Base-by-base conservation (phyloP, 1,140 invertebrate species). In the Bacillus rossius region DNA sequence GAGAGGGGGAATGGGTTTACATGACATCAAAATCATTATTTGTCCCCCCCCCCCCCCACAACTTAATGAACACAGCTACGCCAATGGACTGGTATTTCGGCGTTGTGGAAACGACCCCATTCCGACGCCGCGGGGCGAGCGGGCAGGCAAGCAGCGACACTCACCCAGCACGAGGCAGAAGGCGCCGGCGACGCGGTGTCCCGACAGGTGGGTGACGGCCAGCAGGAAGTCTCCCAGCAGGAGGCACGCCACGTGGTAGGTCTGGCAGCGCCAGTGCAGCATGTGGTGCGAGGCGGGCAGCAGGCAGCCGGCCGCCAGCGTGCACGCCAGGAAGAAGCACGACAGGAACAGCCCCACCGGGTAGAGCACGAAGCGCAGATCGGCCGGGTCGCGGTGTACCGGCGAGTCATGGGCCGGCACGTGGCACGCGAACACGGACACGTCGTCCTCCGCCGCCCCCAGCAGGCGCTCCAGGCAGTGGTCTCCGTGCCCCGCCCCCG, bases 231-330 rank as follows among this genome's bases (percentile, higher is more conserved):
- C 84, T 42, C 87, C 88, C 58, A 90, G 73, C 71, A 91, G 81
- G 54, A 92, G 79, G 68, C 88, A 89, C 47, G 83, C 83, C 59
- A 92, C 86, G 71, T 91, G 87, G 74, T 88, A 84, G 51, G 87
- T 89, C 77, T 91, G 89, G 68, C 88, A 91, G 57, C 87, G 79
- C 88, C 88, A 91, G 72, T 91, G 89, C 57, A 91, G 76, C 45
- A 88, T 86, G 78, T 91, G 88, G 75, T 91, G 88, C 55, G 85
- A 85, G 16, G 85, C 83, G 23, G 88, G 88, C 66, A 91, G 73
- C 61, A 89, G 77, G 67, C 84, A 88, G 7, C 87, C 85, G 2
- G 86, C 83, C 3, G 82, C 84, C 64, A 92, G 72, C 25, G 89
- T 91, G 2, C 87, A 86, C 13, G 84, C 82, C 71, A 91, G 72